These are phyloP conservation scores for Smittia aterrima DNA, from an alignment of 2,888 invertebrate genomes.

Conservation along the genomic window DNA sequence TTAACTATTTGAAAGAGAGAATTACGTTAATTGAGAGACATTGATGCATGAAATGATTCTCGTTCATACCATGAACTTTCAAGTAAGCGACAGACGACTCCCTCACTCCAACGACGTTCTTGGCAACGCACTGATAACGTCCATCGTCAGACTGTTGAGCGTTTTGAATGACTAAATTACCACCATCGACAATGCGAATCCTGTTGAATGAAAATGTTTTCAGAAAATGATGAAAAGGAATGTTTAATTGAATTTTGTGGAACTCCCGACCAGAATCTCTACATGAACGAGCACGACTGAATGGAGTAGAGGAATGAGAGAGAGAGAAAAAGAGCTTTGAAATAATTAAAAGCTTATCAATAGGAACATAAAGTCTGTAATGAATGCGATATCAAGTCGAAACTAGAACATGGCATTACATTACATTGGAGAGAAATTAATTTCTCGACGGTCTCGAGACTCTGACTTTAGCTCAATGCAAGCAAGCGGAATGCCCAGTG, in stretches of 20 bases:
- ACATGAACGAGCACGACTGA: constrained; percentile 35
- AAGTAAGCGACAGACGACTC: constrained; percentile 71
- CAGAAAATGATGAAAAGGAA: constrained; percentile 25
- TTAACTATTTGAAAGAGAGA: constrained; percentile 66
- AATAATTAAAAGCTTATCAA: constrained; percentile 42
- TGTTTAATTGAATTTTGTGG: constrained; percentile 31
- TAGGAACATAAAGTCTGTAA: constrained; percentile 33
- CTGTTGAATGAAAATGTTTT: constrained; percentile 49
- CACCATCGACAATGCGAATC: constrained; percentile 73
- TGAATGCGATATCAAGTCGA: constrained; percentile 36
- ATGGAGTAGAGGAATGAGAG: constrained; percentile 21
- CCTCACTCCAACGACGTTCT: constrained; percentile 74
- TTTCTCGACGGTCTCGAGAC: constrained; percentile 24
- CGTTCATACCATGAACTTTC: constrained; percentile 69
- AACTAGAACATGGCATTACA: constrained; percentile 10
- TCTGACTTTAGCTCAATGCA: constrained; percentile 24
- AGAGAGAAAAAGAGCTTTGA: no score
- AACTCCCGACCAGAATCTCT: constrained; percentile 7
- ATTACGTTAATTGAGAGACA: neutral
- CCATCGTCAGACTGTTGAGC: constrained; percentile 76
- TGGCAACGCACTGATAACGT: constrained; percentile 78
- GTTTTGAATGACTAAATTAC: constrained; percentile 77
- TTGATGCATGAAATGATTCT: neutral
- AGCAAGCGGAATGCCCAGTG: neutral
- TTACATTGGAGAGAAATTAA: constrained; percentile 33